Base-by-base conservation (phyloP, 2,888 invertebrate species). In the Pseudoips prasinana region DNA sequence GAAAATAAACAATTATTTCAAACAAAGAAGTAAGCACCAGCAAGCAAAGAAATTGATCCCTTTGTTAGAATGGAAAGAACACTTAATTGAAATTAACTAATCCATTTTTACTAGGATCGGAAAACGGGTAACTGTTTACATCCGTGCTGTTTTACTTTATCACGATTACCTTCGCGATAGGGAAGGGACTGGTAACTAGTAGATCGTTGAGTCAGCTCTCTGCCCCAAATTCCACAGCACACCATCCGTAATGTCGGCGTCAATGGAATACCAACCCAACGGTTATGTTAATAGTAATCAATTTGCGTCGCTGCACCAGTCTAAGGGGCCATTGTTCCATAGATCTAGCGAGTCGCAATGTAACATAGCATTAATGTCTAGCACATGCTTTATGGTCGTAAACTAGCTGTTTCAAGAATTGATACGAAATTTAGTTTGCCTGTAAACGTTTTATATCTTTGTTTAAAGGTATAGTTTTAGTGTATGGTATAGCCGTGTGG, bases 201-300 rank as follows among this genome's bases (percentile, higher is more conserved):
- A 78, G 77, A 77, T 73, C 73, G 82, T 82, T 86, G 87, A 88
- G 75, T 87, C 86, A 87, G 80, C 82, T 72, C 63, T 64, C 70
- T 86, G 86, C 64, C 83, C 87, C 83, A 87, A 86, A 88, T 88
- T 80, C 86, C 85, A 69, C 47, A 65, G 71, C 59, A 76, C 74
- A 79, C 79, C 86, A 87, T 87, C 84, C 69, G 51, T 47, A 34
- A 46, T 41, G 22, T 24, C 19, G 17, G 17, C 7, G 27, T 50
- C 67, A 76, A 53, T 48, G 55, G 37, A 84, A 73, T 67, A 60
- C 38, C 55, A 50, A 67, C 75, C 63, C 35, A 65, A 65, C 26
- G 19, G n/a, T 29, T 25, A 39, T 30, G 10, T 22, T 0, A 8
- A 29, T 64, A 75, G 47, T 59, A 46, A 32, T 49, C 34, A 69